Conservation (phyloP, 2,797 vertebrate genomes). For the Coilia nasus region DNA sequence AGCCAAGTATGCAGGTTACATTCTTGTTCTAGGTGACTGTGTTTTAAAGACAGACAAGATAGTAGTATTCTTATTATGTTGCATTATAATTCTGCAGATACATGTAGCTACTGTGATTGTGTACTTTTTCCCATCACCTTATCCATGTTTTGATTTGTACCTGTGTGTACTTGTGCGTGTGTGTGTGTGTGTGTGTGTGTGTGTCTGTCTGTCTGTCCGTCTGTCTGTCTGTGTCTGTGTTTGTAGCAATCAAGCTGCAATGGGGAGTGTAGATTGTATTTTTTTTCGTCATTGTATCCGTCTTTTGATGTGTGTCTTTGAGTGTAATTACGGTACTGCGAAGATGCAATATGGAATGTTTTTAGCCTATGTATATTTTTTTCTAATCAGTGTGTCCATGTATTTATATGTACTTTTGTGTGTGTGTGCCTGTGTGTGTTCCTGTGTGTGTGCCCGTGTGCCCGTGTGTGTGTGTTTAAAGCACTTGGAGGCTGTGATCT, state of each 20-base stretch:
- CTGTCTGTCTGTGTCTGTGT: too few relatives aligned
- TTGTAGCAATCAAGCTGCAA: too few relatives aligned
- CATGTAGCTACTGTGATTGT: not conserved
- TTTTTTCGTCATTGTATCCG: too few relatives aligned
- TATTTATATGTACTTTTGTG: not conserved
- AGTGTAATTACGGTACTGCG: too few relatives aligned
- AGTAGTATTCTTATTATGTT: not conserved
- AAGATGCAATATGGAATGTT: too few relatives aligned
- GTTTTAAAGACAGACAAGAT: not conserved
- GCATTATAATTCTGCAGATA: not conserved
- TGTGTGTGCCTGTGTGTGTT: too few relatives aligned
- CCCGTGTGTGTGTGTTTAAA: constrained; percentile 8
- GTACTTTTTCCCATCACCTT: not conserved
- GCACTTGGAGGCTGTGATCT: constrained; percentile 31
- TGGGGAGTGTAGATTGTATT: too few relatives aligned
- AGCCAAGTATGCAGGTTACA: not conserved
- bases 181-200: too few relatives aligned
- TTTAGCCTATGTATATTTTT: too few relatives aligned
- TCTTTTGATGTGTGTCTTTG: too few relatives aligned
- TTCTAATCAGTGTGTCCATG: not conserved
- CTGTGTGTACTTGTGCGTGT: not conserved
- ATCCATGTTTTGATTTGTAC: not conserved
- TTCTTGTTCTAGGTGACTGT: not conserved
- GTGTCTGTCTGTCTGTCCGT: too few relatives aligned
- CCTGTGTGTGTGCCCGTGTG: not conserved